Evolutionary conservation across 2,888 invertebrate species (phyloP), one percentile per base, ranked within the genome.

Genomic region (Phragmatobia fuliginosa): DNA sequence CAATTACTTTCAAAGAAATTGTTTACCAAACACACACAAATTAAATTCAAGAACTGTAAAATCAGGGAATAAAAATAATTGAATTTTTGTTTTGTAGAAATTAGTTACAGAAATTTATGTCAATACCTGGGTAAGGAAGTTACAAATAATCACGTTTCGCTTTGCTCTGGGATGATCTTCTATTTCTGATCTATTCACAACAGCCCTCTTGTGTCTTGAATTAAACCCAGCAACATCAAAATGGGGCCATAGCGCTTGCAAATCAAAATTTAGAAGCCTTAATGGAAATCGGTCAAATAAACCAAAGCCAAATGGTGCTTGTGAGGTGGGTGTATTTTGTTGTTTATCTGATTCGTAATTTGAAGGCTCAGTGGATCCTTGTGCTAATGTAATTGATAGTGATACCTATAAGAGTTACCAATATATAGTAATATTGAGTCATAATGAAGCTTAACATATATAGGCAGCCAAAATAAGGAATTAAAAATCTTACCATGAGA

Each of bases 401-500:
- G 71, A 66, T 31, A 73, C 63, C 79, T 79, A 62, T 59, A 41
- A 66, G 3, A 59, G 16, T 41, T 5, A 41, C 0, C 18, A 10
- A 58, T 36, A 49, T 49, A n/a, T n/a, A 45, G 10, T 21, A 56
- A 6, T 56, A 8, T 25, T 36, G 16, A 28, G 25, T 18, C 25
- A 1, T 28, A 2, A 31, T 14, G 8, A 25, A 25, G 10, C 11
- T 36, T 25, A 25, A 33, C 33, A 52, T 52, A 52, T 52, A 14
- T 10, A n/a, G 6, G 7, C 2, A 45, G 33, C n/a, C 3, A 14
- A 5, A 65, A 21, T 56, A 38, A n/a, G 2, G 6, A 52, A 38
- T 10, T 49, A 8, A 52, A 36, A 0, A 21, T 11, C 77, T 83
- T 84, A 87, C 86, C 83, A 85, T 73, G 36, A 83, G 67, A 52